Base-by-base conservation (phyloP, 2,797 vertebrate species). In the Sebastes matsubarae region DNA sequence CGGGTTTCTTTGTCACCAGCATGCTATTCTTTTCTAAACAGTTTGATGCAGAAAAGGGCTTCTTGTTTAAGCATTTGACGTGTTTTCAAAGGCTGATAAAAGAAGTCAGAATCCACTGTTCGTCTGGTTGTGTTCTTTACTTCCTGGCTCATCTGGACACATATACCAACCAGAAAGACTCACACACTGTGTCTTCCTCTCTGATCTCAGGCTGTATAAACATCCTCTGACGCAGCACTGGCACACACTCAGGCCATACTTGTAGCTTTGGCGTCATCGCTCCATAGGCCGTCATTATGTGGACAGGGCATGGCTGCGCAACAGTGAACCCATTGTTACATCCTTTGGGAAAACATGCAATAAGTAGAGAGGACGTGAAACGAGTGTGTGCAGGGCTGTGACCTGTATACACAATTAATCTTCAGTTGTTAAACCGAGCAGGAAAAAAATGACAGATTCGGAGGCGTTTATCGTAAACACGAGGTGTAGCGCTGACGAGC, bases 151-250 rank as follows among this genome's bases (percentile, higher is more conserved):
- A 4, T 38, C 61, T 66, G 67, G 55, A 77, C 70, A 29, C 72
- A 80, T 27, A 36, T 73, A 85, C 34, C 71, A 42, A 34, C 14
- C 59, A 20, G 36, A 67, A 4, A 8, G 24, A 79, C 80, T 66
- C 70, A 81, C 72, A 79, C 64, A 52, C 57, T 7, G 29, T 20
- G 36, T 82, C 60, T 74, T 55, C 68, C 36, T 74, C 36, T 69
- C 66, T 38, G 36, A 57, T 66, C 66, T 61, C 34, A 42, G 54
- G 6, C 80, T 63, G 77, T 71, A 20, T 85, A 91, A 93, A 93
- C 93, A 90, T 89, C 88, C 91, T 89, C 50, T 92, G 85, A 91
- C 66, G 78, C 84, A 79, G 82, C 71, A 22, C 57, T 29, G 68
- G 46, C 29, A 73, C 60, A 68, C 64, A 68, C 75, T 81, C 64